Conservation (phyloP, 2,797 vertebrate genomes). For the Falco cherrug region DNA sequence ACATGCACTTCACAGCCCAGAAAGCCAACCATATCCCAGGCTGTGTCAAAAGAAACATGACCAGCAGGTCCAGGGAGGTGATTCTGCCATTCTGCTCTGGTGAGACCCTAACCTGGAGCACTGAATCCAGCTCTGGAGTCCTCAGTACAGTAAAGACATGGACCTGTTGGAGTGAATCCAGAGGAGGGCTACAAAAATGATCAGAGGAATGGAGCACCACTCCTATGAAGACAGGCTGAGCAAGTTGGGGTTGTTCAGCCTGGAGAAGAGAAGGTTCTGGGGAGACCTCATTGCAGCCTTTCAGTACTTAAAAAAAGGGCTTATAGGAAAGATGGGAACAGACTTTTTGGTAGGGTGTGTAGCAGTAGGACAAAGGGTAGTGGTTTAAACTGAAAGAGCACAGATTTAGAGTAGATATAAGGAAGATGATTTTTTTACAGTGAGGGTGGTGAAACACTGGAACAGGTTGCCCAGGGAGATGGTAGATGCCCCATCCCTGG, state of each 20-base stretch:
- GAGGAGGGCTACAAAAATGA: not conserved
- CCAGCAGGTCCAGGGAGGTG: no score
- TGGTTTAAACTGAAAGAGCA: not conserved
- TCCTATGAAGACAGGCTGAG: no score
- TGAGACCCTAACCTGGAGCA: not conserved
- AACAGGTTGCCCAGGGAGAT: not conserved
- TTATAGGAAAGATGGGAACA: not conserved
- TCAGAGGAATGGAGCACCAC: not conserved
- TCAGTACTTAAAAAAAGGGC: not conserved
- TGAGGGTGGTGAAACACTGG: not conserved
- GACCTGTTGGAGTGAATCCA: not conserved
- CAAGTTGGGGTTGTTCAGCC: no score
- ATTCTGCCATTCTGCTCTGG: not conserved
- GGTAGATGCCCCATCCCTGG: not conserved
- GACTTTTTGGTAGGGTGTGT: not conserved
- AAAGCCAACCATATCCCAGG: no score
- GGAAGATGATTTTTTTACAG: not conserved
- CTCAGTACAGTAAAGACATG: not conserved
- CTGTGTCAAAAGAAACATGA: no score
- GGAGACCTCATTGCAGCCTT: not conserved
- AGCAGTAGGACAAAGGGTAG: no score
- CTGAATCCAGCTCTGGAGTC: not conserved
- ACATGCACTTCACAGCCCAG: no score
- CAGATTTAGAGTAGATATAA: not conserved
- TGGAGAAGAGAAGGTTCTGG: not conserved